phyloP scores from a whole-genome alignment of 2,888 invertebrate species.

The Caenorhabditis imperialis region DNA sequence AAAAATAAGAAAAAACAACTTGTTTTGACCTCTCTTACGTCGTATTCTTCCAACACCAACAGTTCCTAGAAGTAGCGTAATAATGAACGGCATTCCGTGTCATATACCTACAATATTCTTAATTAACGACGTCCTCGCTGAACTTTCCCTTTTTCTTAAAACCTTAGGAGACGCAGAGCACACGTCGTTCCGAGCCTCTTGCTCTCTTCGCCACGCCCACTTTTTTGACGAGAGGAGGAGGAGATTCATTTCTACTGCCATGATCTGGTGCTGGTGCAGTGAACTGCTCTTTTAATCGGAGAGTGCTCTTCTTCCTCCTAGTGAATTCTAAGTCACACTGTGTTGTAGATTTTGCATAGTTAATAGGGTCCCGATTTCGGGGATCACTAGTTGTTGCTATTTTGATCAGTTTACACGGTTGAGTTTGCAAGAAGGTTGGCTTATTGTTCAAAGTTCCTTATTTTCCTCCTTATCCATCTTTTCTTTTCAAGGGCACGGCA shows the following conservation, averaged over 20 bases:
- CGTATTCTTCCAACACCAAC: too few species aligned
- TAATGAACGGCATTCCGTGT: not conserved
- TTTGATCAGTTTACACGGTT: too few species aligned
- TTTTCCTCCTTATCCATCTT: conserved; percentile 5
- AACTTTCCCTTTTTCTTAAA: too few species aligned
- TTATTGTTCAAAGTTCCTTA: conserved; percentile 2
- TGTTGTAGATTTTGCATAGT: too few species aligned
- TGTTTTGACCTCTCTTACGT: too few species aligned
- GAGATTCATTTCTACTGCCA: conserved; percentile 44
- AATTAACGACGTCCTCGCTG: conserved; percentile 30
- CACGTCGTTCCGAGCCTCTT: conserved; percentile 36
- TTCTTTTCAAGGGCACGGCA: conserved; percentile 17
- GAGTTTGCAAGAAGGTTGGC: too few species aligned
- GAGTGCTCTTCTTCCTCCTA: not conserved
- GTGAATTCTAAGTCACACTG: not conserved
- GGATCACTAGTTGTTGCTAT: too few species aligned
- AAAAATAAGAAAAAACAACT: too few species aligned
- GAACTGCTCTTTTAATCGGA: not conserved
- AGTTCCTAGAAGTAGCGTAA: too few species aligned
- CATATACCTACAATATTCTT: conserved; percentile 30
- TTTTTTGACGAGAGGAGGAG: conserved; percentile 33
- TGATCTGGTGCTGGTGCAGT: conserved; percentile 30
- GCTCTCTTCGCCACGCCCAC: conserved; percentile 50
- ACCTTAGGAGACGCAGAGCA: conserved; percentile 49
- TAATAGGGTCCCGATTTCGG: too few species aligned